phyloP scores from a whole-genome alignment of 2,888 invertebrate genomes.

The Agrilus mali region DNA sequence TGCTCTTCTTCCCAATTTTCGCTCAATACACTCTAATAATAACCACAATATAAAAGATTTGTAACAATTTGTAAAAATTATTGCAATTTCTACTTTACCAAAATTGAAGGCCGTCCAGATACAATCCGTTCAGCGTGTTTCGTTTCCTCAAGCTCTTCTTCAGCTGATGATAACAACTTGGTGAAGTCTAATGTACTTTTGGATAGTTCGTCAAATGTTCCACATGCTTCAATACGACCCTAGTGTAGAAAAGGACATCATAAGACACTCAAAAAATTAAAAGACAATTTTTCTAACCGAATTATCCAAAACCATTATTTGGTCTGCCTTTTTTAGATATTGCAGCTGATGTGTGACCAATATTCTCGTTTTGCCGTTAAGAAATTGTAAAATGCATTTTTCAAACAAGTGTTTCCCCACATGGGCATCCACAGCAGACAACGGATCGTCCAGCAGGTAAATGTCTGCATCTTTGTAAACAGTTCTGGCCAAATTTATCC shows the following conservation, averaged over 20 bases:
- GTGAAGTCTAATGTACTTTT: slow-evolving; percentile 48
- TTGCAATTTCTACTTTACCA: too few relatives aligned
- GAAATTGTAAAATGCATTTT: slow-evolving; percentile 48
- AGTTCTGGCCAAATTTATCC: slow-evolving; percentile 65
- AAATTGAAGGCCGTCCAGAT: slow-evolving; percentile 5
- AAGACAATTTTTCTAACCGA: slow-evolving; percentile 36
- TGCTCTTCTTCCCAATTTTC: slow-evolving; percentile 10
- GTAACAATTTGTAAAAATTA: too few relatives aligned
- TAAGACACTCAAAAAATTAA: too few relatives aligned
- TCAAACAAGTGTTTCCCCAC: slow-evolving; percentile 65
- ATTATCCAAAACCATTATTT: slow-evolving; percentile 41
- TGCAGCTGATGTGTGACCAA: slow-evolving; percentile 63
- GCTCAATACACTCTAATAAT: slow-evolving; percentile 5
- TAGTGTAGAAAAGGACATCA: too few relatives aligned
- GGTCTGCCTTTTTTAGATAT: slow-evolving; percentile 42
- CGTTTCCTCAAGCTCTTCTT: slow-evolving; percentile 8
- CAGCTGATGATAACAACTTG: slow-evolving; percentile 28
- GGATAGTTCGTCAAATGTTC: slow-evolving; percentile 15
- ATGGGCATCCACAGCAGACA: slow-evolving; percentile 67
- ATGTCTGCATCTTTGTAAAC: slow-evolving; percentile 65
- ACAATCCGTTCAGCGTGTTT: slow-evolving; percentile 13
- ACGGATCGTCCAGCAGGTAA: slow-evolving; percentile 67
- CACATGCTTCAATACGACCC: too few relatives aligned
- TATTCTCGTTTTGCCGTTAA: slow-evolving; percentile 46
- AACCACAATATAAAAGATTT: too few relatives aligned